These are phyloP conservation scores for Lonchura striata DNA, from an alignment of 2,113 vertebrate species.

Conservation along the genomic window DNA sequence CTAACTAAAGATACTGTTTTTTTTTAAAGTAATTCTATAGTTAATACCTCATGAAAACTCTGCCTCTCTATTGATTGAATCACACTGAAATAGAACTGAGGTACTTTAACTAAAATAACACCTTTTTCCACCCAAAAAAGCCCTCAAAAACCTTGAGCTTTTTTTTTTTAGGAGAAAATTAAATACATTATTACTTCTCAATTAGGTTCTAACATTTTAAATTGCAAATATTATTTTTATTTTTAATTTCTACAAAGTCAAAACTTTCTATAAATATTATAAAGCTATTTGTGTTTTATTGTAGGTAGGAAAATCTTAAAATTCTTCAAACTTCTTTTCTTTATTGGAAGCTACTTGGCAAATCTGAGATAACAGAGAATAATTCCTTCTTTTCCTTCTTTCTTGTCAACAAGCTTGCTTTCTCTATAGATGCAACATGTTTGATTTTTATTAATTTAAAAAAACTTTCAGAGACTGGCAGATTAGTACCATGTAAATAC, in stretches of 20 bases:
- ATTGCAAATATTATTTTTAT: background rate
- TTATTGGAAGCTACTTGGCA: background rate
- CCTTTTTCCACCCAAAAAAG: fast-evolving
- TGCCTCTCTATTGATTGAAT: background rate
- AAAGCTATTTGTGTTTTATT: background rate
- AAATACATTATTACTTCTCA: background rate
- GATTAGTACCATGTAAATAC: background rate
- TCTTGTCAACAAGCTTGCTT: background rate
- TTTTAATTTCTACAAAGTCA: background rate
- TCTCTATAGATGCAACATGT: background rate
- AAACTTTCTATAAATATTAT: background rate
- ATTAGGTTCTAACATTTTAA: background rate
- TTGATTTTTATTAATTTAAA: background rate
- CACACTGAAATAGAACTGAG: background rate
- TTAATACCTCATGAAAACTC: background rate
- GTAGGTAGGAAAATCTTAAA: background rate
- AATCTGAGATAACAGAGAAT: background rate
- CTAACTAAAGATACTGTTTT: background rate
- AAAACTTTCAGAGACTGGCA: background rate
- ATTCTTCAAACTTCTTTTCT: background rate
- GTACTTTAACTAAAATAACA: background rate
- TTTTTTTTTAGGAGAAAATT: background rate
- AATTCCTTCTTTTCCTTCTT: background rate
- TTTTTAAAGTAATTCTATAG: background rate
- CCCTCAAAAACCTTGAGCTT: fast-evolving